Evolutionary conservation across 2,888 invertebrate species (phyloP), one percentile per base, ranked within the genome.

Genomic region (Diloba caeruleocephala): DNA sequence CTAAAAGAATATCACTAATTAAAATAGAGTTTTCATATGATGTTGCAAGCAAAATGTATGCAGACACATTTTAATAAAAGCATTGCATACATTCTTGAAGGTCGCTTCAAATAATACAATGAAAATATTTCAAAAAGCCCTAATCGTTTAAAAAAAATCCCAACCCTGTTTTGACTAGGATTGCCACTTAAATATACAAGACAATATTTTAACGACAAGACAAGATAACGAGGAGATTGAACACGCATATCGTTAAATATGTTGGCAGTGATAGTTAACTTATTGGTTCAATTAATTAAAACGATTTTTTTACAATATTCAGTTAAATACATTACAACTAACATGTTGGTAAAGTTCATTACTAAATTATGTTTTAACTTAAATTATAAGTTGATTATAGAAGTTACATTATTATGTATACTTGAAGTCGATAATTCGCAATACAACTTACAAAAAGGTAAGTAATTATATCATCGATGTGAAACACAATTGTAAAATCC

Each of bases 101-200:
- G n/a, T 37, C 6, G 21, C 25, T 46, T 52, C 34, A 67, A 55
- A 54, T 56, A 64, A 43, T 52, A 55, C 48, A 53, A 56, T 50
- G 52, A 62, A 44, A 55, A 54, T 48, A 56, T 55, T 29, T 38
- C 37, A 46, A 50, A 58, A 60, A 43, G 39, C 57, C 49, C 55
- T 58, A 59, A 73, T 70, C 52, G 58, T 57, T 71, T 71, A 19
- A 48, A 61, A 69, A 70, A 55, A 74, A 82, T 87, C 84, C 88
- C 91, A 92, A 92, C 91, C 92, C 91, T 90, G 89, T 85, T 76
- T 78, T 92, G 92, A 92, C 92, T 92, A 92, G 92, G 92, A 92
- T 90, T 90, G 92, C 85, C 84, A 86, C 87, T 79, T 86, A 84
- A 81, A 74, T 67, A 74, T 72, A 74, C 62, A 76, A 50, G 39